Percentiles rank a stretch among this genome's conserved stretches.
These are phyloP conservation scores for Psittacara wagleri DNA, from an alignment of 2,113 vertebrate species.

Conservation along the genomic window DNA sequence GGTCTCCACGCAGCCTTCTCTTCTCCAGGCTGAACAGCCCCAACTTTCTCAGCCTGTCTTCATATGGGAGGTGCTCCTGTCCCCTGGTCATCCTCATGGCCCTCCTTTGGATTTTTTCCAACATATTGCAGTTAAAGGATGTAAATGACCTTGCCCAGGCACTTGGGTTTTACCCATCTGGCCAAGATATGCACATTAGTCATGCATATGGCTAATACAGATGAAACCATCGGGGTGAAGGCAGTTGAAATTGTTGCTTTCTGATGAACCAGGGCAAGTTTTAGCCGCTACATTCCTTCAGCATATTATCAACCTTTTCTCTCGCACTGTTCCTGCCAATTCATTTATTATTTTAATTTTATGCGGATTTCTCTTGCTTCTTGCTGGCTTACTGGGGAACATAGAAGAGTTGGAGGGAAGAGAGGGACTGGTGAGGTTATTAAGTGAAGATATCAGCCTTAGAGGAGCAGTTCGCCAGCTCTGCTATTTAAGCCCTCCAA, in stretches of 20 bases:
- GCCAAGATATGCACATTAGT: neutral
- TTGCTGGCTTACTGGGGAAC: neutral
- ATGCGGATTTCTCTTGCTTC: neutral
- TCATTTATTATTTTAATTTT: neutral
- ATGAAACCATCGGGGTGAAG: neutral
- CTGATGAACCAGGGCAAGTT: neutral
- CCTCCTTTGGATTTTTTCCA: no score
- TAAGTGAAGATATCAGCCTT: neutral
- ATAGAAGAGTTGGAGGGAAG: neutral
- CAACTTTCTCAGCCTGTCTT: no score
- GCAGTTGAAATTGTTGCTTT: neutral
- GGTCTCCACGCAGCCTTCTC: no score
- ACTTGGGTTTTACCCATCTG: neutral
- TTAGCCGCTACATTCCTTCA: neutral
- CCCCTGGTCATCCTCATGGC: no score
- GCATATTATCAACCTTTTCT: neutral
- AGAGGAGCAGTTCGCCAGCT: neutral
- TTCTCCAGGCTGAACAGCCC: no score
- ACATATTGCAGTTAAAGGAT: neutral
- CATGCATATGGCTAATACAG: neutral
- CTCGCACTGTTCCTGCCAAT: neutral
- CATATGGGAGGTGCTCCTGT: no score
- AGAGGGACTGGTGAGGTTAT: neutral
- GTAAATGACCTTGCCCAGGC: neutral
- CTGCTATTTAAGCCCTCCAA: constrained; percentile 5